Percentiles rank a stretch among this genome's conserved stretches.
These are phyloP conservation scores for Protobothrops mucrosquamatus DNA, from an alignment of 2,113 vertebrate genomes.

Conservation along the genomic window DNA sequence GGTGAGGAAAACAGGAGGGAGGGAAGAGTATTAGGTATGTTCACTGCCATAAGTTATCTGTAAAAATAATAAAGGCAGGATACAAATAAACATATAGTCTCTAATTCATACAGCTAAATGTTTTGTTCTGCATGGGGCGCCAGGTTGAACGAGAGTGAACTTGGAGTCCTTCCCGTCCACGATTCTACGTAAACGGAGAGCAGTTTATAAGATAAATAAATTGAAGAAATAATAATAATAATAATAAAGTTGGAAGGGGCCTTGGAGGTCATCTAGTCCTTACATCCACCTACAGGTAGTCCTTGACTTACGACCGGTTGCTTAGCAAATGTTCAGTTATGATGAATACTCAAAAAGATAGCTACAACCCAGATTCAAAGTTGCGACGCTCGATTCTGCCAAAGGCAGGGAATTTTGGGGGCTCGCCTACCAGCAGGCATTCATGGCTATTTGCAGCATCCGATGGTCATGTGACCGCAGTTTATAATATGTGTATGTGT, in stretches of 20 bases:
- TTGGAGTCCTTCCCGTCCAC: not conserved
- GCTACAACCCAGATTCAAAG: not conserved
- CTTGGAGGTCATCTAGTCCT: no score
- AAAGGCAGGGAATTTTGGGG: not conserved
- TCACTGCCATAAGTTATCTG: not conserved
- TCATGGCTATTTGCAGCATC: no score
- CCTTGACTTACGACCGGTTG: not conserved
- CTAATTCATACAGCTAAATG: not conserved
- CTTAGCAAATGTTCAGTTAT: not conserved
- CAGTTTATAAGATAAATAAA: not conserved
- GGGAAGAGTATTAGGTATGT: not conserved
- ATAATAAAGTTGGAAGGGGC: no score
- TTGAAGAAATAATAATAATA: not conserved
- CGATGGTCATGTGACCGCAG: no score
- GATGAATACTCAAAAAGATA: not conserved
- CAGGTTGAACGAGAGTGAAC: not conserved
- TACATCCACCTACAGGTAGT: not conserved
- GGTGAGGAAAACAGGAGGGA: no score
- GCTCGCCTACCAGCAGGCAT: no score
- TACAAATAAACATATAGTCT: not conserved
- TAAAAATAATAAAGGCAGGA: not conserved
- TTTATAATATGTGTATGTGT: no score
- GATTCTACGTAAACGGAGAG: not conserved
- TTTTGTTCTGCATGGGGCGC: not conserved
- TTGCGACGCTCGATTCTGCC: not conserved